These are phyloP conservation scores for Perizoma flavofasciatum DNA, from an alignment of 2,888 invertebrate species.

Conservation along the genomic window DNA sequence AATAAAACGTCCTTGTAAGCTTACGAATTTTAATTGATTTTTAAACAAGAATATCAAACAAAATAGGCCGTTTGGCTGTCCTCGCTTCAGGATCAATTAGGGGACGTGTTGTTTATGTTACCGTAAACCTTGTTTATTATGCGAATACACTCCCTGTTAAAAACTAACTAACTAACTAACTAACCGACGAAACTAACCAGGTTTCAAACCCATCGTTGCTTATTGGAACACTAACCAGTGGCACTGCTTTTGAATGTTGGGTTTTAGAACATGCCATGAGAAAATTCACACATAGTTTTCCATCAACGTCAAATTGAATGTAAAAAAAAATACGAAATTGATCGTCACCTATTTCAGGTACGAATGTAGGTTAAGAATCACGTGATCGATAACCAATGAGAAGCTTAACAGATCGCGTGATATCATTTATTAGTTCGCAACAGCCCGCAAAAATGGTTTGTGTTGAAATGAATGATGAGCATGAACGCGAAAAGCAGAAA, in stretches of 20 bases:
- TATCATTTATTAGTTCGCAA: conserved; percentile 41
- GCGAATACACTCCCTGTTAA: conserved; percentile 1
- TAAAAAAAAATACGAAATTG: background rate
- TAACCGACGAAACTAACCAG: too few relatives aligned
- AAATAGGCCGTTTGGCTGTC: conserved; percentile 14
- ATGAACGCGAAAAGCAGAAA: conserved; percentile 6
- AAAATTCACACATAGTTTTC: background rate
- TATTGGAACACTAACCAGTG: too few relatives aligned
- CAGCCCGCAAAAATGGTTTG: conserved; percentile 30
- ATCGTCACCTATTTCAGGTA: conserved; percentile 1
- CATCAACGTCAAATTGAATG: too few relatives aligned
- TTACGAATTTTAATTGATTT: conserved; percentile 19
- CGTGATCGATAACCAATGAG: conserved; percentile 34
- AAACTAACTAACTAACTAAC: too few relatives aligned
- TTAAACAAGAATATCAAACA: conserved; percentile 23
- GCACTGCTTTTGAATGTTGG: too few relatives aligned
- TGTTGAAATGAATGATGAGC: conserved; percentile 11
- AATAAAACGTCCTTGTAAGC: conserved; percentile 9
- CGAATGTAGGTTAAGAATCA: conserved; percentile 16
- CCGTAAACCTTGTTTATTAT: conserved; percentile 15
- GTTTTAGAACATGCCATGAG: too few relatives aligned
- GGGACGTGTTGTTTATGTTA: conserved; percentile 13
- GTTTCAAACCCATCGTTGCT: too few relatives aligned
- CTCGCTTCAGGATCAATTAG: conserved; percentile 19
- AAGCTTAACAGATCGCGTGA: conserved; percentile 36